These are phyloP conservation scores for Heliconius himera DNA, from an alignment of 1,140 invertebrate genomes.

Conservation along the genomic window DNA sequence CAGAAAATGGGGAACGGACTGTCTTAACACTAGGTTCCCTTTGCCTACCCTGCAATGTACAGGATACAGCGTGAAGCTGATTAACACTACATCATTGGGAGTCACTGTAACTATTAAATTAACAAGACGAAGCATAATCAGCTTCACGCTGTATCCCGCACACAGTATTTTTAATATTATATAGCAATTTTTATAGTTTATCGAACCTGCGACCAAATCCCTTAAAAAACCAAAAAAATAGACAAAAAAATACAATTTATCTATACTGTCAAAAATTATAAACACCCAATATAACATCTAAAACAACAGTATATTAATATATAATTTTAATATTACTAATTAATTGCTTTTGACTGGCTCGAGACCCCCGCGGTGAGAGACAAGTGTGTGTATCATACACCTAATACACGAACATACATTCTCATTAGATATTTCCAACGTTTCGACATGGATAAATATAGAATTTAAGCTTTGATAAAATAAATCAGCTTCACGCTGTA, in stretches of 20 bases:
- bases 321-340: neutral
- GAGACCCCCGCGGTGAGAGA: constrained; percentile 3
- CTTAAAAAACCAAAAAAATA: neutral
- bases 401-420: neutral
- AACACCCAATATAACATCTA: neutral
- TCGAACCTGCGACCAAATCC: neutral
- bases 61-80: too few relatives aligned
- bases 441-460: constrained; percentile 2
- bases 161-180: too few relatives aligned
- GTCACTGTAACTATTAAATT: neutral
- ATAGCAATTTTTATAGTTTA: too few relatives aligned
- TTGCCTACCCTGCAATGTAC: too few relatives aligned
- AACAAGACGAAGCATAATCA: too few relatives aligned
- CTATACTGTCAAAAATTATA: neutral
- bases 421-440: constrained; percentile 2
- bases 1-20: too few relatives aligned
- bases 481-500: too few relatives aligned
- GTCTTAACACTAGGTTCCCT: too few relatives aligned
- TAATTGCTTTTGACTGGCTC: neutral
- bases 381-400: constrained; percentile 1
- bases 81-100: too few relatives aligned
- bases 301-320: neutral
- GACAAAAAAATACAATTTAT: neutral
- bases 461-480: too few relatives aligned
- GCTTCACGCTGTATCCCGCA: too few relatives aligned